A percentile compares a stretch with the other conserved stretches of the same genome.
Conservation (phyloP, 2,888 invertebrate genomes). For the Caenorhabditis afra region DNA sequence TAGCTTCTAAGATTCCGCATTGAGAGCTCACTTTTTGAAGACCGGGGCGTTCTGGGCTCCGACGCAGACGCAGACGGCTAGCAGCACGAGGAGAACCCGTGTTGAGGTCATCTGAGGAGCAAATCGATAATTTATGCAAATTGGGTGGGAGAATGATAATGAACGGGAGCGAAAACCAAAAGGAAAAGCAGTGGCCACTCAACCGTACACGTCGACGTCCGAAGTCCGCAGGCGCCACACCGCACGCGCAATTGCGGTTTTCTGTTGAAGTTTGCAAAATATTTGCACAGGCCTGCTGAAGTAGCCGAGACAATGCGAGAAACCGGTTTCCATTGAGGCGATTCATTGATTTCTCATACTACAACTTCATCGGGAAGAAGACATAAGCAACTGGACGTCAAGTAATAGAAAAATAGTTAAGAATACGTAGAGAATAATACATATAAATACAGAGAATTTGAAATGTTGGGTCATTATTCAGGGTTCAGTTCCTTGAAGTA, state of each 20-base stretch:
- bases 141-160: slow-evolving; percentile 11
- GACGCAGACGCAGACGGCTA: slow-evolving; percentile 26
- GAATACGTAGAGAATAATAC: not conserved
- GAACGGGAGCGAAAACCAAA: not conserved
- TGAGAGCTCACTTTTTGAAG: slow-evolving; percentile 82
- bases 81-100: slow-evolving; percentile 49
- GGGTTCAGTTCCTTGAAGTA: slow-evolving; percentile 37
- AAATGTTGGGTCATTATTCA: not conserved
- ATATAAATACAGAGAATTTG: not conserved
- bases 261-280: not conserved
- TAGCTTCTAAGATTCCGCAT: too few species aligned
- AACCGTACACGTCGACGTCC: slow-evolving; percentile 57
- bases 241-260: slow-evolving; percentile 27
- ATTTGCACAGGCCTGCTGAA: not conserved
- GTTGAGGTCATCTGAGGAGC: slow-evolving; percentile 46
- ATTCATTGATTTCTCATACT: too few species aligned
- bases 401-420: too few species aligned
- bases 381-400: too few species aligned
- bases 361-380: too few species aligned
- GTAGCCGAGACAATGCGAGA: not conserved
- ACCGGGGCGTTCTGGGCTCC: slow-evolving; percentile 62
- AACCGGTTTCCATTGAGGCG: too few species aligned
- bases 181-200: slow-evolving; percentile 19
- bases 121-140: slow-evolving; percentile 11
- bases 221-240: slow-evolving; percentile 14